phyloP scores from a whole-genome alignment of 2,888 invertebrate species.

The Polymixis flavicincta region DNA sequence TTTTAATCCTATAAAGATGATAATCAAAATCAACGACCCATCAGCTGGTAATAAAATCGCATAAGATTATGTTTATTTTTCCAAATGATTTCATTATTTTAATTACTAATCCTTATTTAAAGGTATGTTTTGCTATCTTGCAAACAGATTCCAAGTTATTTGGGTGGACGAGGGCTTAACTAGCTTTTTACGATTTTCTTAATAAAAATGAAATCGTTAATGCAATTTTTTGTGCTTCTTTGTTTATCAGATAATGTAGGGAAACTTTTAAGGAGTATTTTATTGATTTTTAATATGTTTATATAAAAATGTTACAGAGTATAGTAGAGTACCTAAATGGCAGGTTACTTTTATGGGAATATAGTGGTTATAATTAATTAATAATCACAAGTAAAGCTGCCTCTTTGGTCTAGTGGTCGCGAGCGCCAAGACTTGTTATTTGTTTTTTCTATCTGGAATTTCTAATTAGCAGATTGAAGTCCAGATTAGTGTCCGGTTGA shows the following conservation, averaged over 20 bases:
- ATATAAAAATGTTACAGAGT: not conserved
- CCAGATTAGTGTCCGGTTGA: too few relatives aligned
- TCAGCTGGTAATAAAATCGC: slow-evolving; percentile 13
- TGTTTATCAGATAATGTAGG: slow-evolving; percentile 28
- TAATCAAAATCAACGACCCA: slow-evolving; percentile 22
- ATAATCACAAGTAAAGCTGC: not conserved
- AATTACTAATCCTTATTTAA: slow-evolving; percentile 13
- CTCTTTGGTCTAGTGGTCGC: not conserved
- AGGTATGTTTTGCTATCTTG: slow-evolving; percentile 5
- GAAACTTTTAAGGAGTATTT: not conserved
- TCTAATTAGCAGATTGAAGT: too few relatives aligned
- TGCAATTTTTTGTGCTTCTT: slow-evolving; percentile 4
- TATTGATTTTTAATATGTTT: slow-evolving; percentile 22
- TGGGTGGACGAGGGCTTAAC: slow-evolving; percentile 24
- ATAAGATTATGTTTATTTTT: slow-evolving; percentile 29
- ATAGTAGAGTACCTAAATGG: not conserved
- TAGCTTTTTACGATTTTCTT: slow-evolving; percentile 35
- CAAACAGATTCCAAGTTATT: slow-evolving; percentile 28
- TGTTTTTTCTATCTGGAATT: not conserved
- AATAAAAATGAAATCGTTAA: slow-evolving; percentile 9
- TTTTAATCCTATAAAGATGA: slow-evolving; percentile 3
- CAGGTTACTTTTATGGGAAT: not conserved
- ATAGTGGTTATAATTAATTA: not conserved
- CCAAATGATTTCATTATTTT: slow-evolving; percentile 15
- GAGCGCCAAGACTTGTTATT: too few relatives aligned